Evolutionary conservation across 2,888 invertebrate genomes (phyloP).

Genomic region (Tubiluchus corallicola): DNA sequence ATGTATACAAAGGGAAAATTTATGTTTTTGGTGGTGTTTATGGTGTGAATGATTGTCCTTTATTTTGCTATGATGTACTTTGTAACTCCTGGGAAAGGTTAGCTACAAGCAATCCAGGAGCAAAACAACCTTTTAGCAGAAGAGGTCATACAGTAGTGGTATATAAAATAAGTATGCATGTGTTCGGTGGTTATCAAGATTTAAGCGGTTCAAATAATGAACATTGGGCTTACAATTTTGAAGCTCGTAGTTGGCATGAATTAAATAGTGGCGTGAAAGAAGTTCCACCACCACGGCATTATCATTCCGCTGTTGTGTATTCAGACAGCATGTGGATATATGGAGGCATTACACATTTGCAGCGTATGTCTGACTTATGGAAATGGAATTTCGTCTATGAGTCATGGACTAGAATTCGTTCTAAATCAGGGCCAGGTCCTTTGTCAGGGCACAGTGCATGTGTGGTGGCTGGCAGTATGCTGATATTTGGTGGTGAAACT

Average conservation of each 20-base stretch:
- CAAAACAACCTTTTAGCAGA: slow-evolving; percentile 51
- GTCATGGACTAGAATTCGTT: slow-evolving; percentile 17
- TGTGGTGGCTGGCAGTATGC: slow-evolving; percentile 52
- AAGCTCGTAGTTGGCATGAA: slow-evolving; percentile 36
- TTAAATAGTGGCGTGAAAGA: slow-evolving; percentile 62
- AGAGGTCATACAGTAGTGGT: slow-evolving; percentile 64
- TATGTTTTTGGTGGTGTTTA: no score
- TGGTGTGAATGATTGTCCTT: no score
- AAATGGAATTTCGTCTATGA: slow-evolving; percentile 47
- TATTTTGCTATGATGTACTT: no score
- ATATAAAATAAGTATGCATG: slow-evolving; percentile 53
- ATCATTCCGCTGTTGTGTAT: slow-evolving; percentile 62
- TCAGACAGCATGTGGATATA: slow-evolving; percentile 63
- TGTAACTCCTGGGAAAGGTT: no score
- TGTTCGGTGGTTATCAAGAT: slow-evolving; percentile 75
- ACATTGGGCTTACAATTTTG: slow-evolving; percentile 65
- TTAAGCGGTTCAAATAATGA: slow-evolving; percentile 62
- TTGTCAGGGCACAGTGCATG: slow-evolving; percentile 60
- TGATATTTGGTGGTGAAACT: slow-evolving; percentile 59
- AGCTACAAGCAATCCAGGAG: no score
- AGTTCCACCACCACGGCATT: slow-evolving; percentile 59
- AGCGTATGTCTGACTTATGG: slow-evolving; percentile 57
- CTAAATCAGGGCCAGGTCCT: slow-evolving; percentile 40
- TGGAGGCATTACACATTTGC: slow-evolving; percentile 69
- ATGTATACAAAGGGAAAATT: no score